These are phyloP conservation scores for Phoebastria nigripes DNA, from an alignment of 2,797 vertebrate species.

Conservation along the genomic window DNA sequence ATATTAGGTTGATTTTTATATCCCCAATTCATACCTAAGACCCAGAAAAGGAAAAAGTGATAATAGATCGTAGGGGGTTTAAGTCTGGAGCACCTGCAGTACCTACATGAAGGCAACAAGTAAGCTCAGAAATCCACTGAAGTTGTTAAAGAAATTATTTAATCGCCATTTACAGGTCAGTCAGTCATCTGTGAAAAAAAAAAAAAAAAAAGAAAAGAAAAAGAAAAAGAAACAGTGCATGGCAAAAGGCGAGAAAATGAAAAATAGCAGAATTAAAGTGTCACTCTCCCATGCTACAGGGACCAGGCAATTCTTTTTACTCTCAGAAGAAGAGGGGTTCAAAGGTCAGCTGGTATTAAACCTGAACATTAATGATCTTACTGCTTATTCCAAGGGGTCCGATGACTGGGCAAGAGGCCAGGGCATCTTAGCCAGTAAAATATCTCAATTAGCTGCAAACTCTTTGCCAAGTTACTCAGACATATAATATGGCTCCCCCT, in stretches of 20 bases:
- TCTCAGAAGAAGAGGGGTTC: conserved; percentile 22
- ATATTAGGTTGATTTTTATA: not conserved
- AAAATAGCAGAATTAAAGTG: conserved; percentile 67
- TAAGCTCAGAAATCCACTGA: conserved; percentile 66
- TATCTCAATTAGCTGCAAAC: conserved; percentile 72
- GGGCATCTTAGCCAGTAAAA: conserved; percentile 60
- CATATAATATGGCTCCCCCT: not conserved
- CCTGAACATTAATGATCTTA: conserved; percentile 73
- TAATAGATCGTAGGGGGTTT: not conserved
- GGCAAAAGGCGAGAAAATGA: conserved; percentile 59
- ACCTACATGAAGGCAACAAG: not conserved
- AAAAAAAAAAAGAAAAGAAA: accelerated
- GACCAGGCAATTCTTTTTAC: conserved; percentile 21
- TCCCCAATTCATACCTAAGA: not conserved
- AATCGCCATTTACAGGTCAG: conserved; percentile 73
- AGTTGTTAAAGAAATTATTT: conserved; percentile 83
- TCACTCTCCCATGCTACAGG: conserved; percentile 59
- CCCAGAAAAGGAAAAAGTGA: not conserved
- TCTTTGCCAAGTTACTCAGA: conserved; percentile 61
- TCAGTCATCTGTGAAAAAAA: conserved; percentile 71
- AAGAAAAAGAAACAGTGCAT: not conserved
- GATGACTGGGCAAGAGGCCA: conserved; percentile 70
- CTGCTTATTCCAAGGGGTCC: conserved; percentile 62
- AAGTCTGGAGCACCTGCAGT: not conserved
- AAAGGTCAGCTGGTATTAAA: conserved; percentile 69